Conservation (phyloP, 2,113 vertebrate species). For the Mustelus asterias region DNA sequence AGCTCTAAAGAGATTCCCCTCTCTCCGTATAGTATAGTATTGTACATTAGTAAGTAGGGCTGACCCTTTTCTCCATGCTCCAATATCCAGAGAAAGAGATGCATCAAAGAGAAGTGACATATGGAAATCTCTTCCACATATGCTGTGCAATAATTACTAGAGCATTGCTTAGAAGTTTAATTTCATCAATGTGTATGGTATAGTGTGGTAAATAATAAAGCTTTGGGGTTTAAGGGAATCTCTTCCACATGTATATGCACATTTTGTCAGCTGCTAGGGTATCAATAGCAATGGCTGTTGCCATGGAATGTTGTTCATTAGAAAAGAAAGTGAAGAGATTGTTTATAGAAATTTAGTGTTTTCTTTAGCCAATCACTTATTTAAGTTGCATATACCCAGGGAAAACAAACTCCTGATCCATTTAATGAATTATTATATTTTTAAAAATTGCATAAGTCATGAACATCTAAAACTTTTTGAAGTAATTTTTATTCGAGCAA, state of each 20-base stretch:
- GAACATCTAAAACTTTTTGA: not conserved
- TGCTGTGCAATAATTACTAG: not conserved
- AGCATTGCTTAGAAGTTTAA: not conserved
- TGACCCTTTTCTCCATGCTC: too few relatives aligned
- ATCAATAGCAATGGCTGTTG: not conserved
- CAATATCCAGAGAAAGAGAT: not conserved
- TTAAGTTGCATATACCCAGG: not conserved
- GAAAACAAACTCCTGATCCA: not conserved
- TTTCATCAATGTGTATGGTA: not conserved
- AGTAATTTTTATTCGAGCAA: not conserved
- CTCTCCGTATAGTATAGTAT: not conserved
- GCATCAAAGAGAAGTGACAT: not conserved
- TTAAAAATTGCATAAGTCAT: not conserved
- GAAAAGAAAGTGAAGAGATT: not conserved
- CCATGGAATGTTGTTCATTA: not conserved
- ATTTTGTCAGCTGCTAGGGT: not conserved
- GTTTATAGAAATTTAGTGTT: not conserved
- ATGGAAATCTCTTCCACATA: not conserved
- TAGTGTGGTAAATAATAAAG: not conserved
- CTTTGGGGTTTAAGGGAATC: not conserved
- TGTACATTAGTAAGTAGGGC: too few relatives aligned
- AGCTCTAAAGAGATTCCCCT: not conserved
- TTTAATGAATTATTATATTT: not conserved
- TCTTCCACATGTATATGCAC: not conserved
- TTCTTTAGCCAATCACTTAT: not conserved